Evolutionary conservation across 2,113 vertebrate species (phyloP), one percentile per base, ranked within the genome.

Genomic region (Sinocyclocheilus grahami): DNA sequence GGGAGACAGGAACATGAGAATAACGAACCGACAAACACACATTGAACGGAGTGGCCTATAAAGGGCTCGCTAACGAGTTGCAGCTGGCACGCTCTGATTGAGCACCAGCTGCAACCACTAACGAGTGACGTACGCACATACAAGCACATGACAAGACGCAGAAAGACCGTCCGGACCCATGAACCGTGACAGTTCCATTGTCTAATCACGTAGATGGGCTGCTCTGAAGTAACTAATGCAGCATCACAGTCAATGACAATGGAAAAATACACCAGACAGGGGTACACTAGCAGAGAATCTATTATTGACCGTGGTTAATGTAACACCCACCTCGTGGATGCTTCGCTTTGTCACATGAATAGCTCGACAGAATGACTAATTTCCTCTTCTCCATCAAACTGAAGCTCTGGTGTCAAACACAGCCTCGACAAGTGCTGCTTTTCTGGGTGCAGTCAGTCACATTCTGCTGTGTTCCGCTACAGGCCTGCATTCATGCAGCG

Each of bases 301-400:
- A 55, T 33, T 76, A 80, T 69, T 82, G 78, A 39, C 55, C 3
- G 71, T 33, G 82, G 82, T 85, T 86, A 85, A 60, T 83, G 76
- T 85, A 81, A 78, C 72, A 58, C 48, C 60, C 63, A 22, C 86
- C 62, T 67, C 0, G n/a, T 62, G 81, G 78, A 81, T 53, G 24
- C 82, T 85, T 89, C 87, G 18, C 84, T 78, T 83, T 89, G 87
- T 89, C 86, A 89, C 86, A 87, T 87, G 89, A 90, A 86, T 48
- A 75, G 77, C 79, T 85, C 10, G 11, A 84, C 37, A 63, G 48
- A 69, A 81, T 86, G 88, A 90, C 75, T 89, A 89, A 90, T 86
- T 91, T 91, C 90, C 88, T 87, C 86, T 85, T 86, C 39, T 78
- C 48, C 51, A 51, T 78, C 62, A 69, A 81, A 84, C 76, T 85